Evolutionary conservation across 1,140 invertebrate genomes (phyloP).

Genomic region (Bilobella aurantiaca): DNA sequence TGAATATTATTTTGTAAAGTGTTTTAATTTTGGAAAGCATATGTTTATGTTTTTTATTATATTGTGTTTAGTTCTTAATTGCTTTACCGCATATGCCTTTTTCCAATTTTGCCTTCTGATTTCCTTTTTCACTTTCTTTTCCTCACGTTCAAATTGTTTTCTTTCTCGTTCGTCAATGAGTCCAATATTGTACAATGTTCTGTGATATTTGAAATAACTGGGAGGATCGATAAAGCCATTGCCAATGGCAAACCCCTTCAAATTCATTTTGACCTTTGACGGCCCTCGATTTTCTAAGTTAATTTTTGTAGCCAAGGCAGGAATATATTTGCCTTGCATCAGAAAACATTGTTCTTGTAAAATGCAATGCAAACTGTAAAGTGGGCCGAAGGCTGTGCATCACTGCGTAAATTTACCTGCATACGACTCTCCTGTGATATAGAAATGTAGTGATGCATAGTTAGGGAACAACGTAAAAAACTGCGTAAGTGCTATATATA

Average conservation of each 20-base stretch:
- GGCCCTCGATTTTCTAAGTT: conserved; percentile 49
- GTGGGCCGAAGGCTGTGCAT: too few relatives aligned
- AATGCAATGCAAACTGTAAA: too few relatives aligned
- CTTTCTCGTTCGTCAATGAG: conserved; percentile 41
- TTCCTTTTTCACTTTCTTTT: conserved; percentile 37
- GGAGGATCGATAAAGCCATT: conserved; percentile 46
- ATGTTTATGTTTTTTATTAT: too few relatives aligned
- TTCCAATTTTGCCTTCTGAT: too few relatives aligned
- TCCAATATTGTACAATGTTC: conserved; percentile 44
- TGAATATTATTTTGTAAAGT: too few relatives aligned
- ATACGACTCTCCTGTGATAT: conserved; percentile 41
- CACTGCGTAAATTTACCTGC: conserved; percentile 29
- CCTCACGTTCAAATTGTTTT: conserved; percentile 39
- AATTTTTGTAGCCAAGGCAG: conserved; percentile 62
- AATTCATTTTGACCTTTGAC: conserved; percentile 17
- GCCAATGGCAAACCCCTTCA: conserved; percentile 45
- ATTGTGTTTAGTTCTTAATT: too few relatives aligned
- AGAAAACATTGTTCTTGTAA: background rate
- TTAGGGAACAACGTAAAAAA: conserved; percentile 42
- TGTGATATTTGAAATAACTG: conserved; percentile 43
- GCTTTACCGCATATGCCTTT: too few relatives aligned
- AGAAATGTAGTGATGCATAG: conserved; percentile 39
- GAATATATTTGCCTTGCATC: conserved; percentile 53
- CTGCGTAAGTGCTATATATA: conserved; percentile 42
- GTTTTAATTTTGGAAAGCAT: too few relatives aligned